A percentile compares a stretch with the other conserved stretches of the same genome.
phyloP scores from a whole-genome alignment of 2,888 invertebrate genomes.

The Notodonta ziczac region DNA sequence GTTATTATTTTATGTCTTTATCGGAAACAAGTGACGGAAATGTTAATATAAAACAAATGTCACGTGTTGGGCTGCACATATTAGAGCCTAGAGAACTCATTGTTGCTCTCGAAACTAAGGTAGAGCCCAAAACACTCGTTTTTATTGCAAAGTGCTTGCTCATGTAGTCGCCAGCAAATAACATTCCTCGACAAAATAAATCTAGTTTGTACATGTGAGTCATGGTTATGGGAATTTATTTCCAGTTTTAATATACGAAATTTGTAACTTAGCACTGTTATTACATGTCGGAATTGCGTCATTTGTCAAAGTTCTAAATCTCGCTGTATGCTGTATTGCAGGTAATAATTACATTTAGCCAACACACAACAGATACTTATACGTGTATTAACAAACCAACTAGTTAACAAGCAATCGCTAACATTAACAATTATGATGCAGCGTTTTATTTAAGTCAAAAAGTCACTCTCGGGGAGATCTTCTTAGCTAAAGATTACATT shows the following conservation, averaged over 20 bases:
- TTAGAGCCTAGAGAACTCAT: too few species aligned
- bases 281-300: conserved; percentile 21
- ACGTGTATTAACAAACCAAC: background rate
- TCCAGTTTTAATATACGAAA: conserved; percentile 27
- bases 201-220: conserved; percentile 17
- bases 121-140: too few species aligned
- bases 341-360: conserved; percentile 2
- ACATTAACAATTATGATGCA: too few species aligned
- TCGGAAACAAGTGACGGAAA: too few species aligned
- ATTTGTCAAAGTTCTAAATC: conserved; percentile 28
- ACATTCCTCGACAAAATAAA: background rate
- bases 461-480: too few species aligned
- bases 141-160: background rate
- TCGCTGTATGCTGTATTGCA: conserved; percentile 10
- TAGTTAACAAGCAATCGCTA: background rate
- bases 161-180: background rate
- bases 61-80: too few species aligned
- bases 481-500: too few species aligned
- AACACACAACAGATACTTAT: background rate
- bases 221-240: conserved; percentile 19
- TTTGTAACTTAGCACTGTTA: conserved; percentile 29
- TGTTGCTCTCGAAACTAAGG: too few species aligned
- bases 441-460: too few species aligned
- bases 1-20: too few species aligned
- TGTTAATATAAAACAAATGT: too few species aligned